A percentile compares a stretch with the other conserved stretches of the same genome.
phyloP scores from a whole-genome alignment of 1,140 invertebrate species.

The Tyrophagus putrescentiae region DNA sequence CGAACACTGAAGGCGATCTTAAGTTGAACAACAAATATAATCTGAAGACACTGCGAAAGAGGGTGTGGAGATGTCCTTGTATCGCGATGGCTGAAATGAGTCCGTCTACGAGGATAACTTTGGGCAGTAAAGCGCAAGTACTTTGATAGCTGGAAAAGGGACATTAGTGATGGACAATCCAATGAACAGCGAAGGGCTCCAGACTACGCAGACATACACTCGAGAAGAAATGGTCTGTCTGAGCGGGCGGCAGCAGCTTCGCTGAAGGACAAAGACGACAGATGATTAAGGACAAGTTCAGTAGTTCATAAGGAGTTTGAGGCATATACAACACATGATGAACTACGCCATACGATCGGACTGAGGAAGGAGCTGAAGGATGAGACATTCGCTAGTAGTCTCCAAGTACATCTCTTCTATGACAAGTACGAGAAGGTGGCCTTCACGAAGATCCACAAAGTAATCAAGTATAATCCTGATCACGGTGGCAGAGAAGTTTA shows the following conservation, averaged over 20 bases:
- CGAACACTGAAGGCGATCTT: slow-evolving; percentile 63
- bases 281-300: slow-evolving; percentile 83
- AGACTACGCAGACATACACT: not conserved
- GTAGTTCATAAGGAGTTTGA: slow-evolving; percentile 93
- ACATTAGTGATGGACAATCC: slow-evolving; percentile 43
- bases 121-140: slow-evolving; percentile 58
- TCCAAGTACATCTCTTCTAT: slow-evolving; percentile 50
- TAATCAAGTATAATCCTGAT: slow-evolving; percentile 75
- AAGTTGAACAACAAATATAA: slow-evolving; percentile 78
- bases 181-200: slow-evolving; percentile 31
- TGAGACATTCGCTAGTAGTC: slow-evolving; percentile 65
- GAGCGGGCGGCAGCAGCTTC: not conserved
- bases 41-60: slow-evolving; percentile 41
- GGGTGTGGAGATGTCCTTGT: slow-evolving; percentile 57
- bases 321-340: slow-evolving; percentile 60
- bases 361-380: slow-evolving; percentile 61
- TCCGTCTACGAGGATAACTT: slow-evolving; percentile 62
- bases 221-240: not conserved
- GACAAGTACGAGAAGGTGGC: slow-evolving; percentile 36
- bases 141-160: slow-evolving; percentile 65
- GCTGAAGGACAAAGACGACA: slow-evolving; percentile 73
- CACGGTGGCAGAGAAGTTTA: slow-evolving; percentile 59
- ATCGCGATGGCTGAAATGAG: slow-evolving; percentile 60
- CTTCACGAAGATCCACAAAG: slow-evolving; percentile 85
- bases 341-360: slow-evolving; percentile 84